Evolutionary conservation across 2,797 vertebrate genomes (phyloP).

Genomic region (Sebastes cheni): DNA sequence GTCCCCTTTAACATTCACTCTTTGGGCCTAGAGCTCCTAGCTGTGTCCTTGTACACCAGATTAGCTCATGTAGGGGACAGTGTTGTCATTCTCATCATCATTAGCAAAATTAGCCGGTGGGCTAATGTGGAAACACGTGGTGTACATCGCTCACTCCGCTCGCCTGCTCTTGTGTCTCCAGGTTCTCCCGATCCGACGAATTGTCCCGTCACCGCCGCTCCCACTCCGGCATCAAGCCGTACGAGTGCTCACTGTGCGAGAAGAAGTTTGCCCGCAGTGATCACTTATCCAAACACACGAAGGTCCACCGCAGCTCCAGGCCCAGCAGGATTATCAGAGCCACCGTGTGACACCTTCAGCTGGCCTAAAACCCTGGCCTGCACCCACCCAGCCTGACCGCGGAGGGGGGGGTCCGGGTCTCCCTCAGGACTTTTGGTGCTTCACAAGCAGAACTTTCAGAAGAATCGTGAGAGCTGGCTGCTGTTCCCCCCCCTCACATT

Average conservation of each 20-base stretch:
- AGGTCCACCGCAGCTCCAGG: constrained; percentile 84
- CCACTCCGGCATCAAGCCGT: constrained; percentile 86
- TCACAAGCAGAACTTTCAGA: constrained; percentile 49
- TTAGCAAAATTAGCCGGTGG: background rate
- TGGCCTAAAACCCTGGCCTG: constrained; percentile 3
- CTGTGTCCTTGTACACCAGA: background rate
- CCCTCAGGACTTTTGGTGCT: constrained; percentile 67
- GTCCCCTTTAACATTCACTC: too few species aligned
- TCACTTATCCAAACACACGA: constrained; percentile 86
- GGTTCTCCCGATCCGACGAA: constrained; percentile 86
- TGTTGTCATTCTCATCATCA: background rate
- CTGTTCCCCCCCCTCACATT: background rate
- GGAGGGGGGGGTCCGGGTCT: background rate
- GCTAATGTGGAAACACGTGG: background rate
- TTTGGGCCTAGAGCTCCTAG: background rate
- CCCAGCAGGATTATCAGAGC: constrained; percentile 77
- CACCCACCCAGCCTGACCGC: background rate
- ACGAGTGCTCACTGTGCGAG: constrained; percentile 84
- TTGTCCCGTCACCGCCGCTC: constrained; percentile 85
- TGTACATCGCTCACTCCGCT: background rate
- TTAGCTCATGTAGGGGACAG: background rate
- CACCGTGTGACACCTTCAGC: constrained; percentile 69
- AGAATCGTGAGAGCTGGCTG: constrained; percentile 40
- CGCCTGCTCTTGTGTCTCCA: constrained; percentile 43
- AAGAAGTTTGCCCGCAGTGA: constrained; percentile 88